Evolutionary conservation across 2,797 vertebrate genomes (phyloP).

Genomic region (Menidia menidia): DNA sequence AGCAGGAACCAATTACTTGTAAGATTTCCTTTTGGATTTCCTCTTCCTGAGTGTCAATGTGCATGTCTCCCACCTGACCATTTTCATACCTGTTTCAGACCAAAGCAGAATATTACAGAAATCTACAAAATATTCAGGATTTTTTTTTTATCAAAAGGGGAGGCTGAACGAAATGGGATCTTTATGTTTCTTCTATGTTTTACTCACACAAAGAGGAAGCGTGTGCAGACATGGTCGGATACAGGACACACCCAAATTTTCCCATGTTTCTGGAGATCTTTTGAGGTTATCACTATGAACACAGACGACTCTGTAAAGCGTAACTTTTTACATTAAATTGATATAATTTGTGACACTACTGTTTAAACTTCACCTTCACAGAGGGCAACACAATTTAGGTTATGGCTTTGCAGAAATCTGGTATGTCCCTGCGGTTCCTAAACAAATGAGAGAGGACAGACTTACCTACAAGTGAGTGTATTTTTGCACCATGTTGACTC

Average conservation of each 20-base stretch:
- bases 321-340: background rate
- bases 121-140: background rate
- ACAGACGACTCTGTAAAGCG: background rate
- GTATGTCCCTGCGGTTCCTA: conserved; percentile 88
- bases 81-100: conserved; percentile 90
- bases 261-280: conserved; percentile 93
- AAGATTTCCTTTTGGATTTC: conserved; percentile 93
- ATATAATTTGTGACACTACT: background rate
- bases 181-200: background rate
- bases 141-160: background rate
- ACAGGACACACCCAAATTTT: conserved; percentile 96
- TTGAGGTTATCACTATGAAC: conserved; percentile 91
- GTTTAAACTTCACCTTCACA: conserved; percentile 88
- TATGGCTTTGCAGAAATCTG: conserved; percentile 93
- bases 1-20: conserved; percentile 87
- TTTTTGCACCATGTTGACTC: background rate
- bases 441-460: background rate
- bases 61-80: conserved; percentile 93
- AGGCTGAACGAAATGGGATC: background rate
- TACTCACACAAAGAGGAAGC: conserved; percentile 98
- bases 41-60: conserved; percentile 95
- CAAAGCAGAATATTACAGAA: conserved; percentile 8
- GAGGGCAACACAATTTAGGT: conserved; percentile 96
- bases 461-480: background rate
- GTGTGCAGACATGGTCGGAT: conserved; percentile 94